Conservation (phyloP, 1,140 invertebrate genomes). For the Pseudoatta argentina region DNA sequence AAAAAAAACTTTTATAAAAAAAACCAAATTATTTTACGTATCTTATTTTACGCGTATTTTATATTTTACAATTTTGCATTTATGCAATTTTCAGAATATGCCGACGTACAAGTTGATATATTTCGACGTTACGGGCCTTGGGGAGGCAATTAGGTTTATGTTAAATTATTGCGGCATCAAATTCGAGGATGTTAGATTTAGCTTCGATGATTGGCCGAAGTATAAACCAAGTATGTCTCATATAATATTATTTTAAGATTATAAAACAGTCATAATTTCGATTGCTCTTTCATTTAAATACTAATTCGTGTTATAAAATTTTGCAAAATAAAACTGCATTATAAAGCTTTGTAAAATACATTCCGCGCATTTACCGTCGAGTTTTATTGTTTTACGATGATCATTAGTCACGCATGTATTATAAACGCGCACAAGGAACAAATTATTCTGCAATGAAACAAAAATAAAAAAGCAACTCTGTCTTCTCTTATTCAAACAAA, state of each 20-base stretch:
- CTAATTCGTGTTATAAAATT: background rate
- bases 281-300: background rate
- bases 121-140: slow-evolving; percentile 88
- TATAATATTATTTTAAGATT: slow-evolving; percentile 11
- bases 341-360: background rate
- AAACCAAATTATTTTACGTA: background rate
- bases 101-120: slow-evolving; percentile 87
- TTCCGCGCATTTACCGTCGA: background rate
- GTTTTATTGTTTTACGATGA: background rate
- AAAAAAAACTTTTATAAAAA: background rate
- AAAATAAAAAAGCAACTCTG: no score
- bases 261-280: background rate
- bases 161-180: slow-evolving; percentile 87
- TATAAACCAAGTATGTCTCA: slow-evolving; percentile 80
- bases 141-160: slow-evolving; percentile 88
- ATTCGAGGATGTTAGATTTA: slow-evolving; percentile 88
- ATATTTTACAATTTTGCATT: background rate
- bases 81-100: slow-evolving; percentile 66
- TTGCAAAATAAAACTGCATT: background rate
- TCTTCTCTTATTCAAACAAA: no score
- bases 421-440: background rate
- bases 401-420: background rate
- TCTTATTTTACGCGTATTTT: background rate
- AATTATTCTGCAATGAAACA: no score
- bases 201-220: slow-evolving; percentile 81